phyloP scores from a whole-genome alignment of 2,888 invertebrate genomes.

The Meloe dianella region DNA sequence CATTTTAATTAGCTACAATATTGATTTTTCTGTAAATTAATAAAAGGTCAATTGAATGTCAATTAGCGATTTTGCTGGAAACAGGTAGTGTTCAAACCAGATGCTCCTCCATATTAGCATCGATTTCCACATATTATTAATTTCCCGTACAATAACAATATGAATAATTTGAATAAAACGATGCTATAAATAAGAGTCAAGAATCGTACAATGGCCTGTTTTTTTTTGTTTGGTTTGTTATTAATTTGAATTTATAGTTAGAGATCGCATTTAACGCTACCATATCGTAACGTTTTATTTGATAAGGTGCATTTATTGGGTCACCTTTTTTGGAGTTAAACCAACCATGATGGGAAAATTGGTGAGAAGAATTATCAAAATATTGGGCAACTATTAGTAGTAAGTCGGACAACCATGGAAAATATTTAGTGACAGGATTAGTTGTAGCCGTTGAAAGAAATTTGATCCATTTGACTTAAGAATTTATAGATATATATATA shows the following conservation, averaged over 20 bases:
- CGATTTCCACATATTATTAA: background rate
- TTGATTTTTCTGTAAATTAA: background rate
- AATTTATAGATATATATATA: no score
- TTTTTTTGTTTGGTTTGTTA: conserved; percentile 8
- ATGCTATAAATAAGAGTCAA: background rate
- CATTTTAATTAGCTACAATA: background rate
- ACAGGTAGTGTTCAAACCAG: no score
- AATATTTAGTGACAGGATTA: conserved; percentile 30
- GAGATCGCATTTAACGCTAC: conserved; percentile 10
- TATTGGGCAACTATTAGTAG: conserved; percentile 2
- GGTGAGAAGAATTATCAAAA: background rate
- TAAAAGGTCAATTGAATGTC: conserved; percentile 12
- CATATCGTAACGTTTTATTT: background rate
- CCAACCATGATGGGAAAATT: conserved; percentile 2
- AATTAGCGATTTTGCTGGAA: background rate
- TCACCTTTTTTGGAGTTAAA: conserved; percentile 1
- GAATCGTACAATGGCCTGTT: background rate
- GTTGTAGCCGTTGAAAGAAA: conserved; percentile 35
- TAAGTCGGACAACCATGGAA: conserved; percentile 17
- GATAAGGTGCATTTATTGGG: conserved; percentile 18
- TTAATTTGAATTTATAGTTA: conserved; percentile 21
- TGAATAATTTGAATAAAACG: background rate
- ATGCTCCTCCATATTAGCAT: no score
- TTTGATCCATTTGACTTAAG: conserved; percentile 33
- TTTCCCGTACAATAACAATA: background rate